Evolutionary conservation across 1,140 invertebrate species (phyloP).

Genomic region (Drosophila ironensis): DNA sequence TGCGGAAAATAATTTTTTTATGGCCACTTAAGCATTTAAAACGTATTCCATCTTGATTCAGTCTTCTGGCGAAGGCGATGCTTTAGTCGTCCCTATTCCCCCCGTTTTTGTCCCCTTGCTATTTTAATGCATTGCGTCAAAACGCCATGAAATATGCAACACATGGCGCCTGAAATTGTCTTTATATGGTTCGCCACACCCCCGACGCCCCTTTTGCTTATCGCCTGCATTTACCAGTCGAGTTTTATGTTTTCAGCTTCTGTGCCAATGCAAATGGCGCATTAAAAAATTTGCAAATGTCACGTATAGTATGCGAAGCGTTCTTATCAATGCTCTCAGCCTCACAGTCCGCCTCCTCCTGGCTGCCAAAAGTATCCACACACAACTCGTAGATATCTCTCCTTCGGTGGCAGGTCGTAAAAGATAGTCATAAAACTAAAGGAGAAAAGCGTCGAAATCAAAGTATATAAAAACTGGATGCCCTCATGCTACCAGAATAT

Average conservation of each 20-base stretch:
- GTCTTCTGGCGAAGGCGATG: conserved; percentile 42
- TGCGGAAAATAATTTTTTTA: conserved; percentile 51
- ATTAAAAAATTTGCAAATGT: conserved; percentile 74
- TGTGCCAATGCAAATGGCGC: conserved; percentile 68
- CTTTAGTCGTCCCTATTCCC: conserved; percentile 21
- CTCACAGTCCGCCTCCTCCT: background rate
- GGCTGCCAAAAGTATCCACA: conserved; percentile 10
- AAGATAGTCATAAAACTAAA: conserved; percentile 74
- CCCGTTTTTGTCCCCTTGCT: conserved; percentile 8
- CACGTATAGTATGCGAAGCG: conserved; percentile 53
- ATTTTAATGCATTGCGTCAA: conserved; percentile 60
- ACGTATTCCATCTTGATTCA: conserved; percentile 48
- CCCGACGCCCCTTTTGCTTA: conserved; percentile 7
- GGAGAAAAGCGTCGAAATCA: conserved; percentile 59
- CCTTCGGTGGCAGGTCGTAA: conserved; percentile 50
- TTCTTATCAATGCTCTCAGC: conserved; percentile 39
- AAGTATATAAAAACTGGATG: conserved; percentile 67
- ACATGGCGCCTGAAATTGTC: conserved; percentile 70
- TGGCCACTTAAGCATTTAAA: conserved; percentile 63
- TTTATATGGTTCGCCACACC: conserved; percentile 47
- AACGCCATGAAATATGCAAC: conserved; percentile 77
- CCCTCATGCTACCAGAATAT: conserved; percentile 30
- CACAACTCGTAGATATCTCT: too few relatives aligned
- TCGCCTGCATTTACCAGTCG: conserved; percentile 26
- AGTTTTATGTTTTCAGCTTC: conserved; percentile 49